phyloP scores from a whole-genome alignment of 2,113 vertebrate genomes.

The Platichthys stellatus region DNA sequence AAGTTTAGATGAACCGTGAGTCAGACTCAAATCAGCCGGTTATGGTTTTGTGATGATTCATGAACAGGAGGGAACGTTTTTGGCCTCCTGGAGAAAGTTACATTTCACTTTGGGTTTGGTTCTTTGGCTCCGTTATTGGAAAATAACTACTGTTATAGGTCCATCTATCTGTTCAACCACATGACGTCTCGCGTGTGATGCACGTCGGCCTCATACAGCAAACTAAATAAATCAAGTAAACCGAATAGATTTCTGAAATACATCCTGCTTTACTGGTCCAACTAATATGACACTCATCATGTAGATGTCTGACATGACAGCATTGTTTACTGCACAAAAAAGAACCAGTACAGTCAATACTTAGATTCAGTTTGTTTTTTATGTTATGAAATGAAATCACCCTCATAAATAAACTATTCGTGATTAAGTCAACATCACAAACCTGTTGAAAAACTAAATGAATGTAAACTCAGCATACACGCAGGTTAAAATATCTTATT shows the following conservation, averaged over 20 bases:
- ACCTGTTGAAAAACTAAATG: no score
- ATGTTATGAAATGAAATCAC: background rate
- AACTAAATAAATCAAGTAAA: background rate
- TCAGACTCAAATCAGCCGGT: conserved; percentile 57
- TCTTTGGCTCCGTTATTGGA: conserved; percentile 31
- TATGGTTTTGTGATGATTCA: conserved; percentile 48
- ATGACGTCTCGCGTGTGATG: conserved; percentile 17
- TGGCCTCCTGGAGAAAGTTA: conserved; percentile 21
- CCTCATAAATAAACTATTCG: background rate
- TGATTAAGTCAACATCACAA: no score
- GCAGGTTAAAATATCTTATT: background rate
- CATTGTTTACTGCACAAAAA: background rate
- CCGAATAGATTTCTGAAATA: background rate
- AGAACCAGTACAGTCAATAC: background rate
- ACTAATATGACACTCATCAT: background rate
- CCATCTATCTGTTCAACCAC: conserved; percentile 16
- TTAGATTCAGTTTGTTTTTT: conserved; percentile 6
- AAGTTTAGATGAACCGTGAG: conserved; percentile 38
- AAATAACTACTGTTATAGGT: conserved; percentile 30
- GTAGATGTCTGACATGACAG: background rate
- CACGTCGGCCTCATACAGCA: background rate
- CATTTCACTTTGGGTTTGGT: conserved; percentile 32
- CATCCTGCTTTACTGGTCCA: background rate
- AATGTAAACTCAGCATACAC: background rate
- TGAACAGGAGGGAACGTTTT: conserved; percentile 16